phyloP scores from a whole-genome alignment of 1,140 invertebrate species.

The Nasonia longicornis region DNA sequence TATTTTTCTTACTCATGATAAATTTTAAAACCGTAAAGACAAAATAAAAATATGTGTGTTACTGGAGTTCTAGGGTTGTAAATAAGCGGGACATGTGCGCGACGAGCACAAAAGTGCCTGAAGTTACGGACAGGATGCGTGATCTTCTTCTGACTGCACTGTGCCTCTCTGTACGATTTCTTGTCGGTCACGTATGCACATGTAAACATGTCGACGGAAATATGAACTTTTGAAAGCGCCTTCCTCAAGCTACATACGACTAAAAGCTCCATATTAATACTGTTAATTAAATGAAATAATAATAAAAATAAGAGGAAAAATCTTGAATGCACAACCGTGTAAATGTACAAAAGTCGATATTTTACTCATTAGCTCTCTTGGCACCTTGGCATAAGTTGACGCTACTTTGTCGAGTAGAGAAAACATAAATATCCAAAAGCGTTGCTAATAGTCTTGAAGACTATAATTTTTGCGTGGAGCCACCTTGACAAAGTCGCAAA shows the following conservation, averaged over 20 bases:
- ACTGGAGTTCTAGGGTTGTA: neutral
- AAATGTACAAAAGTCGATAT: neutral
- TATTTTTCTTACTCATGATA: neutral
- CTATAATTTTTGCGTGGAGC: neutral
- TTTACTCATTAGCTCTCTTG: neutral
- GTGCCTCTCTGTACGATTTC: conserved; percentile 52
- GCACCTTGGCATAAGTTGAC: neutral
- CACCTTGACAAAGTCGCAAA: neutral
- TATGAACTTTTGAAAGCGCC: conserved; percentile 35
- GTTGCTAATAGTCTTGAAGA: neutral
- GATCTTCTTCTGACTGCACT: conserved; percentile 51
- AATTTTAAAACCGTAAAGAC: neutral
- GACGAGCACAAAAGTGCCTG: conserved; percentile 54
- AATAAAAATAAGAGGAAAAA: neutral
- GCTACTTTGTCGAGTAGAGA: neutral
- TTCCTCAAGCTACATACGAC: neutral
- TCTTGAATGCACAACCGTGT: neutral
- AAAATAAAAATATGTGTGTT: neutral
- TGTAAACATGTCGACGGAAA: neutral
- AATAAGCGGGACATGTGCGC: neutral
- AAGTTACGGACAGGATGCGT: conserved; percentile 46
- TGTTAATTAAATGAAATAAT: neutral
- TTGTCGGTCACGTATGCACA: conserved; percentile 6
- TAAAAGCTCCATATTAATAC: neutral
- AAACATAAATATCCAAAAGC: neutral